A percentile compares a stretch with the other conserved stretches of the same genome.
Evolutionary conservation across 2,797 vertebrate genomes (phyloP).

Genomic region (Eremophila alpestris): DNA sequence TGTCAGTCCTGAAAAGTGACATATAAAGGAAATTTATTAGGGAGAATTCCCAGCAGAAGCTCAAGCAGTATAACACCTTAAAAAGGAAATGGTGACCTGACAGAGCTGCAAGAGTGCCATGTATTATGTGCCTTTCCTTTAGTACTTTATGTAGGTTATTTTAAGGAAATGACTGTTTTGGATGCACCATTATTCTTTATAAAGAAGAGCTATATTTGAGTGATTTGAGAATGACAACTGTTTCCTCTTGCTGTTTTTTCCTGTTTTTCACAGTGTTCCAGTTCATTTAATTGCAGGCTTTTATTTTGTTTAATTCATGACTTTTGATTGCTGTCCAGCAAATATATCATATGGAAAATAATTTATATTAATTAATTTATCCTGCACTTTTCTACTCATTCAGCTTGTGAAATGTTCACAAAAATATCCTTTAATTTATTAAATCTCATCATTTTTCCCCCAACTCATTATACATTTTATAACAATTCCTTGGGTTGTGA

Average conservation of each 20-base stretch:
- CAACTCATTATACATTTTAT: neutral
- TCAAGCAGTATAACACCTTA: slow-evolving; percentile 23
- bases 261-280: neutral
- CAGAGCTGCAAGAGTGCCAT: neutral
- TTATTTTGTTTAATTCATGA: neutral
- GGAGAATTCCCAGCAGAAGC: slow-evolving; percentile 40
- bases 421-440: neutral
- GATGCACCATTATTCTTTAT: slow-evolving; percentile 33
- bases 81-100: slow-evolving; percentile 39
- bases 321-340: neutral
- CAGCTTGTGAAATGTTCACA: neutral
- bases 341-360: neutral
- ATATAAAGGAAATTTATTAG: slow-evolving; percentile 47
- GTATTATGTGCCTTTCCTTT: slow-evolving; percentile 23
- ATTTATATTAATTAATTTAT: neutral
- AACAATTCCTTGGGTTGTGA: neutral
- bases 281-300: neutral
- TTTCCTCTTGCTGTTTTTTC: neutral
- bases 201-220: neutral
- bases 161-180: slow-evolving; percentile 18
- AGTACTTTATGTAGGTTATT: slow-evolving; percentile 25
- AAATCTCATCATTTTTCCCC: fast-evolving
- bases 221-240: neutral
- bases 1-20: neutral
- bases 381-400: neutral